Evolutionary conservation across 2,888 invertebrate genomes (phyloP).

Genomic region (Galeruca laticollis): DNA sequence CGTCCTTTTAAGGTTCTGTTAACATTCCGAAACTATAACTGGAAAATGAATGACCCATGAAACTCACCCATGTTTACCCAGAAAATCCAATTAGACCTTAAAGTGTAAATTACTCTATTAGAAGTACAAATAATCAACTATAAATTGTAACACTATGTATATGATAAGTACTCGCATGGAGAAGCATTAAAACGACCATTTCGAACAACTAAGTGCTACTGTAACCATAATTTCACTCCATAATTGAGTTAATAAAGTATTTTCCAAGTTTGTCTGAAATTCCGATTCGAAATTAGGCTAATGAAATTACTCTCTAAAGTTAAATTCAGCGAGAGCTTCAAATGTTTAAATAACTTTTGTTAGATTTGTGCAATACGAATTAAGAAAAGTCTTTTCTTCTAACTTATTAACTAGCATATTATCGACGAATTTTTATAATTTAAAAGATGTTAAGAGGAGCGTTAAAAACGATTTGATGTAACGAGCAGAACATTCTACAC

Average conservation of each 20-base stretch:
- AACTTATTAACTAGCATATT: conserved; percentile 25
- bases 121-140: not conserved
- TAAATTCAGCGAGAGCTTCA: conserved; percentile 34
- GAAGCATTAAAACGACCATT: conserved; percentile 26
- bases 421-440: conserved; percentile 16
- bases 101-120: not conserved
- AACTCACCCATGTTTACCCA: too few relatives aligned
- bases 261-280: conserved; percentile 37
- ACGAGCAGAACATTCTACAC: not conserved
- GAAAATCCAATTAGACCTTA: not conserved
- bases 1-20: not conserved
- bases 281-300: conserved; percentile 34
- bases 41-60: too few relatives aligned
- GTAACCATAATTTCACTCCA: conserved; percentile 29
- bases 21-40: not conserved
- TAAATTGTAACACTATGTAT: conserved; percentile 30
- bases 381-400: conserved; percentile 18
- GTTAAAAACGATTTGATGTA: not conserved
- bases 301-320: conserved; percentile 36
- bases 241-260: conserved; percentile 41
- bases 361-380: conserved; percentile 36
- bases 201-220: conserved; percentile 21
- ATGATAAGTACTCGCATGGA: conserved; percentile 6
- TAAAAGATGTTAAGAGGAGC: not conserved
- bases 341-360: conserved; percentile 41